phyloP scores from a whole-genome alignment of 2,113 vertebrate genomes.

The Semnornis frantzii region DNA sequence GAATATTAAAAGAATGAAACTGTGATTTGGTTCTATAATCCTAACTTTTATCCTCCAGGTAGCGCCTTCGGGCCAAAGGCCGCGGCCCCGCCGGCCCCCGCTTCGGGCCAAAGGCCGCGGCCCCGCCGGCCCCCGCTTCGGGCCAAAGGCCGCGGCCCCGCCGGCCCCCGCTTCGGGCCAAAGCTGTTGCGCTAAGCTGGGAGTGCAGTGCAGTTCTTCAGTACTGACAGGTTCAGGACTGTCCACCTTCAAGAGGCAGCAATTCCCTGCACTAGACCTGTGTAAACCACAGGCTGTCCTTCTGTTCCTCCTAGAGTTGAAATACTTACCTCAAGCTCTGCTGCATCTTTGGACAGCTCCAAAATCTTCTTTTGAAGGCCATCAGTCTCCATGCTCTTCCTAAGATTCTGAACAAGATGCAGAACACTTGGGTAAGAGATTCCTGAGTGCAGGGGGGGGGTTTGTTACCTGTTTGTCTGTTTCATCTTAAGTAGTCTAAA shows the following conservation, averaged over 20 bases:
- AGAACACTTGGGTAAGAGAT: not conserved
- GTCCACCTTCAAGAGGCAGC: not conserved
- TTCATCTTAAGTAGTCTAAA: not conserved
- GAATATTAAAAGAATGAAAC: not conserved
- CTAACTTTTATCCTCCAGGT: not conserved
- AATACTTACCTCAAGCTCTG: constrained; percentile 83
- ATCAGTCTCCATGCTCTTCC: constrained; percentile 79
- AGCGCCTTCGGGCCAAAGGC: too few relatives aligned
- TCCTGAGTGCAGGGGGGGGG: not conserved
- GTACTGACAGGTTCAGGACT: not conserved
- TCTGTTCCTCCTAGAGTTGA: not conserved
- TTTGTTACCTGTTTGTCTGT: not conserved
- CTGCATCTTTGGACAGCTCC: constrained; percentile 77
- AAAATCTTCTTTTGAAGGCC: constrained; percentile 83
- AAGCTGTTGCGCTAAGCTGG: not conserved
- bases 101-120: too few relatives aligned
- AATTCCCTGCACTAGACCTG: not conserved
- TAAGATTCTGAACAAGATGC: constrained; percentile 80
- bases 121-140: too few relatives aligned
- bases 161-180: too few relatives aligned
- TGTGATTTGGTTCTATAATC: not conserved
- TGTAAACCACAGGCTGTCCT: not conserved
- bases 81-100: too few relatives aligned
- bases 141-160: too few relatives aligned
- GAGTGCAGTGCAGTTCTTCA: not conserved